Conservation (phyloP, 1,140 invertebrate species). For the Sarcophaga bullata region DNA sequence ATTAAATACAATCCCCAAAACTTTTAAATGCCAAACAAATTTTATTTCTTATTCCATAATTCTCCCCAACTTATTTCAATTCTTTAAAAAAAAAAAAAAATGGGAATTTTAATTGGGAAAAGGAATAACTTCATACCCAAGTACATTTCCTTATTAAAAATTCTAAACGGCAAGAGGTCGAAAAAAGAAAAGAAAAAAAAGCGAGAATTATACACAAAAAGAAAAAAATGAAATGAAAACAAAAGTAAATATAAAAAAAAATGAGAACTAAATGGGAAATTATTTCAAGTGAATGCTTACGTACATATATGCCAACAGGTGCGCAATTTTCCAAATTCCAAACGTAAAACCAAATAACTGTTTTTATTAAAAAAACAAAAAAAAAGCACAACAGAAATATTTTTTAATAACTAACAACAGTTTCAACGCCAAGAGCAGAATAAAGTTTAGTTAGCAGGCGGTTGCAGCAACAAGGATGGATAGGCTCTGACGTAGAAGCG, state of each 20-base stretch:
- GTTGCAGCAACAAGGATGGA: no score
- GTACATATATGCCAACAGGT: not conserved
- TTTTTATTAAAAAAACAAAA: not conserved
- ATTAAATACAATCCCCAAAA: no score
- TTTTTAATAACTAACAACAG: not conserved
- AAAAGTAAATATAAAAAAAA: not conserved
- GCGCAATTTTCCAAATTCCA: constrained; percentile 16
- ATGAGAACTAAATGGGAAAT: constrained; percentile 10
- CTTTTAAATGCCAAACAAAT: no score
- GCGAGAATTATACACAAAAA: no score
- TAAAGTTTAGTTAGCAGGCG: not conserved
- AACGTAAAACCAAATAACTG: not conserved
- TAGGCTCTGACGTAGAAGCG: no score
- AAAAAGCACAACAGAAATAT: not conserved
- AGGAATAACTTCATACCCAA: not conserved
- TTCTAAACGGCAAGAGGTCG: not conserved
- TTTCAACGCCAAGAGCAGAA: not conserved
- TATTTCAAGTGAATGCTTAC: constrained; percentile 4
- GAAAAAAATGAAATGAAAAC: no score
- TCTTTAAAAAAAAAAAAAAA: no score
- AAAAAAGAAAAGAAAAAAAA: not conserved
- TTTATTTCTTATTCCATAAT: no score
- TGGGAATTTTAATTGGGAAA: no score
- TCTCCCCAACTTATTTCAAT: no score
- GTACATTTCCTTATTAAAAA: constrained; percentile 17